Base-by-base conservation (phyloP, 2,113 vertebrate species). In the Cettia cetti region DNA sequence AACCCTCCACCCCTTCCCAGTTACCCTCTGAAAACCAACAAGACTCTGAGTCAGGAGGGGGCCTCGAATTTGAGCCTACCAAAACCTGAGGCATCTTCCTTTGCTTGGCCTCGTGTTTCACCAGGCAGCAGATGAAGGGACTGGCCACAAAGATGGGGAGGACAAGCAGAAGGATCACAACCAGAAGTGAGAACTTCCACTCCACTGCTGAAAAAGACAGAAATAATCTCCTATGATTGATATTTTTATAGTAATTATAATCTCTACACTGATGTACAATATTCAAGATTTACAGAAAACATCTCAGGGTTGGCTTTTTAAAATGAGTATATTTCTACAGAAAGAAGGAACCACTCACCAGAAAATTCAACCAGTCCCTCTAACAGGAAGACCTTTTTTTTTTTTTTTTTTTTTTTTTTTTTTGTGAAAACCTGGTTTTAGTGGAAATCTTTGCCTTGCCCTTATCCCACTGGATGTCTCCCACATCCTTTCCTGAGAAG, bases 31-130 rank as follows among this genome's bases (percentile, higher is more conserved):
- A 30, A 78, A 71, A 61, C 22, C 84, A 84, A 49, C 40, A 56
- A 39, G 61, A 7, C 33, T 17, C 19, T 23, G n/a, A 70, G n/a
- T 9, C 42, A 19, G 74, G 66, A 87, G 37, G 12, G 71, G 11
- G 47, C 3, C 19, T 31, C 82, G 31, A 31, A 27, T 45, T 5
- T 44, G 69, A 64, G 69, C 65, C 79, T 97, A 97, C 97, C 96
- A 97, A 54, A 82, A 69, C 44, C 26, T 9, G 82, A 75, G 96
- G 95, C 33, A 53, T 75, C 86, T 94, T 90, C 78, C 65, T 75
- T 9, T 8, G 20, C 71, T 84, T 71, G 13, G 44, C 76, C 15
- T 42, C 78, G 5, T 54, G 66, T 54, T 82, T 96, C 79, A 88
- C n/a, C 54, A 86, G 49, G 63, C 56, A 77, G 65, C 30, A 15